Base-by-base conservation (phyloP, 1,140 invertebrate species). In the Spodoptera litura region DNA sequence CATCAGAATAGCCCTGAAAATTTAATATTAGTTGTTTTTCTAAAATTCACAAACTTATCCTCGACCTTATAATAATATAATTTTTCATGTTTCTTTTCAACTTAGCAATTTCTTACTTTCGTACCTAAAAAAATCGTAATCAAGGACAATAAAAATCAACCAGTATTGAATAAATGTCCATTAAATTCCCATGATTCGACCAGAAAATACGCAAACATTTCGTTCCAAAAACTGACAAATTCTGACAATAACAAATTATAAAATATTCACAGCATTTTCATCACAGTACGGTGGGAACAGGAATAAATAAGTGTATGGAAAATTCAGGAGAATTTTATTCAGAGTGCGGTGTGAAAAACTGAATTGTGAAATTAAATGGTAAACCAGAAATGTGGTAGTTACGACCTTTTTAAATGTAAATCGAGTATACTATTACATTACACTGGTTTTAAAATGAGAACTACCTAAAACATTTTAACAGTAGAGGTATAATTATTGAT, bases 401-500 rank as follows among this genome's bases (percentile, higher is more conserved):
- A 72, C 70, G 31, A 38, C 70, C 27, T 72, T 72, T 56, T 15
- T 20, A 31, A 58, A 31, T 35, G 52, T 38, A 72, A 72, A 58
- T 53, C 52, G 31, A 31, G 68, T 38, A 55, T 71, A 12, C n/a
- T 56, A 31, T 56, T 38, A 68, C 64, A 10, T 58, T 25, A 58
- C 56, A 72, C 53, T 72, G 70, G 70, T 20, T 44, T 9, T 44
- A 31, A 3, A 31, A 31, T 31, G 31, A 4, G 31, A 31, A 31
- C 31, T 20, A 20, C 20, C 20, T 31, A 31, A 31, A 31, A 31
- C 3, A 5, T 31, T 31, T 31, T 31, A 20, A 20, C 31, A 31
- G 4, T n/a, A n/a, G n/a, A n/a, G n/a, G n/a, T 31, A 31, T 31
- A 31, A 5, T 31, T 31, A 31, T 31, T 31, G 31, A 4, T 31